Evolutionary conservation across 2,113 vertebrate genomes (phyloP).

Genomic region (Onychostruthus taczanowskii): DNA sequence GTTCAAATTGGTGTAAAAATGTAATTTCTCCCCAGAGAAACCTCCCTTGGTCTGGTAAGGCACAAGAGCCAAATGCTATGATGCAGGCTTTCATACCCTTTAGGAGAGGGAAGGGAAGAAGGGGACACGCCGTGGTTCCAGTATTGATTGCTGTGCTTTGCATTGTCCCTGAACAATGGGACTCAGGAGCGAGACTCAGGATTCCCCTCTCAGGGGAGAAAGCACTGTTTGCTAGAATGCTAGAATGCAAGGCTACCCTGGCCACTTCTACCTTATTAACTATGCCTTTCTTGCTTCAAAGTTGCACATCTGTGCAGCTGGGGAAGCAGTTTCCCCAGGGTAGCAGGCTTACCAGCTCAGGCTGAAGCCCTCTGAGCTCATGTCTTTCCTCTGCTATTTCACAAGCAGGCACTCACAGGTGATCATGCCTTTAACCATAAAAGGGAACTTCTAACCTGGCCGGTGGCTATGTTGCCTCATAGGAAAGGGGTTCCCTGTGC

Average conservation of each 20-base stretch:
- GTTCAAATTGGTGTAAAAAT: background rate
- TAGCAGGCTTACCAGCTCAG: background rate
- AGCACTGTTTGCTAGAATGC: background rate
- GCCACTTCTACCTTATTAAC: background rate
- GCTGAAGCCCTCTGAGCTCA: rapidly evolving
- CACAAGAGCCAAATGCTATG: background rate
- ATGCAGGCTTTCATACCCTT: rapidly evolving
- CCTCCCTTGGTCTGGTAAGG: background rate
- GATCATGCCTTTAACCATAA: background rate
- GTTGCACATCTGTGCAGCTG: background rate
- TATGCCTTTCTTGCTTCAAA: background rate
- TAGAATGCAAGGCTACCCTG: background rate
- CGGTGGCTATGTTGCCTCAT: background rate
- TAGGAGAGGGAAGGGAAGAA: background rate
- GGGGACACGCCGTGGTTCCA: background rate
- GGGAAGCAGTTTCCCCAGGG: rapidly evolving
- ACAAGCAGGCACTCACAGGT: background rate
- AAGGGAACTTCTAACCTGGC: background rate
- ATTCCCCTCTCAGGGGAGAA: background rate
- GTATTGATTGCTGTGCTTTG: background rate
- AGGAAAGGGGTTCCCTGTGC: background rate
- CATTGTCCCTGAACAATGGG: background rate
- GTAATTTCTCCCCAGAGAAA: background rate
- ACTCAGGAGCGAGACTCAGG: background rate
- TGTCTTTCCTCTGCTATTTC: background rate